Percentiles rank a stretch among this genome's conserved stretches.
Conservation (phyloP, 2,113 vertebrate species). For the Castor canadensis region DNA sequence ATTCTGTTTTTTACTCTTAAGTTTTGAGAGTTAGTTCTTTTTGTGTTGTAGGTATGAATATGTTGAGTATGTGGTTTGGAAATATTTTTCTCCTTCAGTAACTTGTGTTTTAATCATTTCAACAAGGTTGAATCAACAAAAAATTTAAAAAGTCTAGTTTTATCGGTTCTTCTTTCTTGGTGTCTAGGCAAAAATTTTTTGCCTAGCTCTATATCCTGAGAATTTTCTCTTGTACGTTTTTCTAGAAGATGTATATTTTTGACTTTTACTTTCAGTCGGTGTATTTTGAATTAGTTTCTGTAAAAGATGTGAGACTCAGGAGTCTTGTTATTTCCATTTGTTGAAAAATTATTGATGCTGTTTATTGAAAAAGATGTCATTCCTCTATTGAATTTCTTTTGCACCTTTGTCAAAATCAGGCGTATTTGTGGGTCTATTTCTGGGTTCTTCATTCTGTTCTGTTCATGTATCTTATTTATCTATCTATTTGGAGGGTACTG, state of each 20-base stretch:
- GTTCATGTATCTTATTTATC: no score
- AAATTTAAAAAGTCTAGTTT: neutral
- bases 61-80: neutral
- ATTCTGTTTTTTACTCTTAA: neutral
- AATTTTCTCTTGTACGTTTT: neutral
- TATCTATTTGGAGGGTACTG: no score
- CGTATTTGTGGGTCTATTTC: no score
- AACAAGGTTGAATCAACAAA: neutral
- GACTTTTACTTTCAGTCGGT: constrained; percentile 36
- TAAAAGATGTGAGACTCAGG: neutral
- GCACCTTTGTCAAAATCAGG: no score
- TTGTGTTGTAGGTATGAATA: neutral
- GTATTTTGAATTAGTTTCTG: neutral
- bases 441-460: no score
- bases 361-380: neutral
- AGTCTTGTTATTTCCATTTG: neutral
- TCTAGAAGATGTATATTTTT: neutral
- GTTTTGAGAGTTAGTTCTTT: neutral
- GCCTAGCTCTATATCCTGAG: neutral
- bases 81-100: neutral
- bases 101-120: constrained; percentile 3
- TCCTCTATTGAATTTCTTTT: neutral
- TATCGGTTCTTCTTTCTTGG: constrained; percentile 5
- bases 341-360: neutral
- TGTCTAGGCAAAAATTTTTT: constrained; percentile 12